Conservation (phyloP, 2,888 invertebrate species). For the Heliconius erato region DNA sequence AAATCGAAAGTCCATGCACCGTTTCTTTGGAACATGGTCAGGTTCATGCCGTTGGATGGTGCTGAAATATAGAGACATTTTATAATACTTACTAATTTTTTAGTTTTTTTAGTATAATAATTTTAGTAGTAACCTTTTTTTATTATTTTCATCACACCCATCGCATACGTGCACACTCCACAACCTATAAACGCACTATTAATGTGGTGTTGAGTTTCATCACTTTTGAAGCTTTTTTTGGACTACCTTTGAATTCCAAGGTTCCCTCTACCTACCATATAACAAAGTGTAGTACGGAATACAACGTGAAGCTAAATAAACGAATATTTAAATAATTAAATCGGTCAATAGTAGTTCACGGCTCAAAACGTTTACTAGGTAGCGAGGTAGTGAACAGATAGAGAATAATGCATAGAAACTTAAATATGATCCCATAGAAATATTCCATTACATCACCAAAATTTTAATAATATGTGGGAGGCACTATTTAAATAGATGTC, state of each 20-base stretch:
- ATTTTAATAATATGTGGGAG: neutral
- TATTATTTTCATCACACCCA: no score
- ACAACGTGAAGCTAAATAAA: no score
- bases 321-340: no score
- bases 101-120: neutral
- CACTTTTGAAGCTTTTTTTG: neutral
- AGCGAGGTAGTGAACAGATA: no score
- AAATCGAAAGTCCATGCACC: constrained; percentile 45
- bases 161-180: no score
- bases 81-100: neutral
- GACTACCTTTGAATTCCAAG: neutral
- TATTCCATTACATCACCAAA: no score
- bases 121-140: neutral
- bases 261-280: neutral
- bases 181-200: neutral
- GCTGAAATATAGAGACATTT: constrained; percentile 58
- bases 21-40: constrained; percentile 56
- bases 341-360: no score
- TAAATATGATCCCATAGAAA: no score
- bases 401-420: no score
- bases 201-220: neutral
- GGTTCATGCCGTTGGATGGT: constrained; percentile 61
- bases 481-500: neutral
- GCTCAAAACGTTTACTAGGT: no score
- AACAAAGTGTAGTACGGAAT: neutral